A percentile compares a stretch with the other conserved stretches of the same genome.
phyloP scores from a whole-genome alignment of 2,113 vertebrate species.

The Aspiorhynchus laticeps region DNA sequence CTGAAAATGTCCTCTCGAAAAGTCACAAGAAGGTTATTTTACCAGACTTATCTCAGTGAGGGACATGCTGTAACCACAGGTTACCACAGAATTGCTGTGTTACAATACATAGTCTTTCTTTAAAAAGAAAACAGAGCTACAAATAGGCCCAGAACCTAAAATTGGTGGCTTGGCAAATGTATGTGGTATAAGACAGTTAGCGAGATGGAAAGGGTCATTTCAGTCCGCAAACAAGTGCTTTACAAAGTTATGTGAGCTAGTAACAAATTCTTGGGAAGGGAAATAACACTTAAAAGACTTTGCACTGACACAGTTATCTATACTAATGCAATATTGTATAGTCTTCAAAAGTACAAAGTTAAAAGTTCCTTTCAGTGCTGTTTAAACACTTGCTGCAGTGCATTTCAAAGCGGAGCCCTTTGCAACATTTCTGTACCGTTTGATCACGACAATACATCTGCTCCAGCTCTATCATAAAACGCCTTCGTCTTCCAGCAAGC shows the following conservation, averaged over 20 bases:
- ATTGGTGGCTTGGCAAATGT: not conserved
- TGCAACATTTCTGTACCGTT: conserved; percentile 38
- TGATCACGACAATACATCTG: conserved; percentile 52
- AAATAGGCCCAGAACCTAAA: conserved; percentile 38
- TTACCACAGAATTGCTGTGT: conserved; percentile 44
- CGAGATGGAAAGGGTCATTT: not conserved
- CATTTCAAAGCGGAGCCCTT: conserved; percentile 38
- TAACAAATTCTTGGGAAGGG: conserved; percentile 3
- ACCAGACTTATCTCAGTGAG: conserved; percentile 48
- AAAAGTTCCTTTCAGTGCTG: not conserved
- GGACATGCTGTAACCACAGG: conserved; percentile 48
- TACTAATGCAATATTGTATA: not conserved
- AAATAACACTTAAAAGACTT: not conserved
- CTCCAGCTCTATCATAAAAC: conserved; percentile 45
- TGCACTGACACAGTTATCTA: not conserved
- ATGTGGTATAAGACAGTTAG: conserved; percentile 5
- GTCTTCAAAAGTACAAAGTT: not conserved
- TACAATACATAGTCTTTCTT: conserved; percentile 33
- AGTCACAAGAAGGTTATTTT: conserved; percentile 49
- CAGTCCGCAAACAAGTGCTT: conserved; percentile 5
- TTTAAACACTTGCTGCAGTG: conserved; percentile 32
- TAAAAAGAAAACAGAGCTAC: conserved; percentile 32
- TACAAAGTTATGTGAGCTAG: not conserved
- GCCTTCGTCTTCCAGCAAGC: conserved; percentile 37
- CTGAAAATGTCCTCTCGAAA: conserved; percentile 42